These are phyloP conservation scores for Cantharis rustica DNA, from an alignment of 2,888 invertebrate species.

Conservation along the genomic window DNA sequence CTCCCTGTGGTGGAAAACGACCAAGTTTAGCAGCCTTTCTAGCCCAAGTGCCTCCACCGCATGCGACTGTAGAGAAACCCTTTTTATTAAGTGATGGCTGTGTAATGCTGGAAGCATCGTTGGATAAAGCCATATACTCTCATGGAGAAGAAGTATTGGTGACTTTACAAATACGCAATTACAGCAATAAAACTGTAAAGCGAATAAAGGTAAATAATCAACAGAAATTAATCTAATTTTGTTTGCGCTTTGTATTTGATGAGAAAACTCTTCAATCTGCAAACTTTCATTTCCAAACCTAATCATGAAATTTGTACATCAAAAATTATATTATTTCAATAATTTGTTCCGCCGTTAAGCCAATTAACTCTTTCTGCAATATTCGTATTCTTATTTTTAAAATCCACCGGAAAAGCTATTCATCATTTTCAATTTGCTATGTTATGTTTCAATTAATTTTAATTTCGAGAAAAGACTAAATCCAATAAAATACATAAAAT, in stretches of 20 bases:
- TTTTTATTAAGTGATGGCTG: slow-evolving; percentile 84
- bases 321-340: background rate
- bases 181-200: slow-evolving; percentile 82
- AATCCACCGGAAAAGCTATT: background rate
- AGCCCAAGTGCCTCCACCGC: slow-evolving; percentile 65
- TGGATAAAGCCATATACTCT: slow-evolving; percentile 82
- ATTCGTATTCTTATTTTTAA: background rate
- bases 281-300: background rate
- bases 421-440: background rate
- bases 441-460: background rate
- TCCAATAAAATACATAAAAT: too few relatives aligned
- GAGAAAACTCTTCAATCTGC: background rate
- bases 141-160: slow-evolving; percentile 83
- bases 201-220: slow-evolving; percentile 72
- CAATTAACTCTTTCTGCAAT: background rate
- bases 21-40: slow-evolving; percentile 44
- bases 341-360: background rate
- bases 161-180: slow-evolving; percentile 75
- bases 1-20: slow-evolving; percentile 48
- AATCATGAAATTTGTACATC: background rate
- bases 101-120: slow-evolving; percentile 76
- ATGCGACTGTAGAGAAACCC: slow-evolving; percentile 77
- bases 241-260: background rate
- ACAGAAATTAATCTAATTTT: background rate
- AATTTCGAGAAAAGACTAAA: background rate